Base-by-base conservation (phyloP, 2,113 vertebrate genomes). In the Amblyornis subalaris region DNA sequence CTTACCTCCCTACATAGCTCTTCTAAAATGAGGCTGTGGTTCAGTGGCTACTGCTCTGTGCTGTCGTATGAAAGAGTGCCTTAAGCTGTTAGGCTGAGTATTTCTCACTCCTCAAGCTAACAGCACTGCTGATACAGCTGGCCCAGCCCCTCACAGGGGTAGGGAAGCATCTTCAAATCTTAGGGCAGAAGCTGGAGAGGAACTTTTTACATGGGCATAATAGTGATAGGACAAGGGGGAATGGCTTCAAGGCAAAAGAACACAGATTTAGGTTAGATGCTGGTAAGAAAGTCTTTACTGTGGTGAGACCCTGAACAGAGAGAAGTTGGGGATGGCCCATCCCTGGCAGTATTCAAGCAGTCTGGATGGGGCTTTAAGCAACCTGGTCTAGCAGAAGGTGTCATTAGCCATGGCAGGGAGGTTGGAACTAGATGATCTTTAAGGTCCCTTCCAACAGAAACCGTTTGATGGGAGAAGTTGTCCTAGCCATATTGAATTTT, bases 91-190 rank as follows among this genome's bases (percentile, higher is more conserved):
- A 60, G 26, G 19, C 33, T 15, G 47, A 40, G 8, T 44, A 11
- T 55, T 67, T 87, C 23, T 86, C 6, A 6, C 7, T 33, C 38
- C 5, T 71, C 5, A 47, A 29, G 31, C 26, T 11, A 38, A 61
- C 3, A 66, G 12, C 29, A 15, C 22, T 53, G 72, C 31, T 85
- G 51, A 35, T 67, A 54, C 13, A n/a, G 25, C 20, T 10, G 7
- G 3, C 17, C 19, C 16, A 82, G 23, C 2, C 9, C 18, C 26
- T 58, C 1, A 2, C 6, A 17, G 22, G 6, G 10, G 15, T 16
- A 48, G 14, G n/a, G 42, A 83, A 26, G 23, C 9, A 10, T 24
- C 11, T 57, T 88, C 50, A 48, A 24, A 64, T 67, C 28, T 45
- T 26, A 24, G 21, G 26, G 29, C 18, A 70, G 20, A 82, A 83